Evolutionary conservation across 2,113 vertebrate species (phyloP), one percentile per base, ranked within the genome.

Genomic region (Ranitomeya variabilis): DNA sequence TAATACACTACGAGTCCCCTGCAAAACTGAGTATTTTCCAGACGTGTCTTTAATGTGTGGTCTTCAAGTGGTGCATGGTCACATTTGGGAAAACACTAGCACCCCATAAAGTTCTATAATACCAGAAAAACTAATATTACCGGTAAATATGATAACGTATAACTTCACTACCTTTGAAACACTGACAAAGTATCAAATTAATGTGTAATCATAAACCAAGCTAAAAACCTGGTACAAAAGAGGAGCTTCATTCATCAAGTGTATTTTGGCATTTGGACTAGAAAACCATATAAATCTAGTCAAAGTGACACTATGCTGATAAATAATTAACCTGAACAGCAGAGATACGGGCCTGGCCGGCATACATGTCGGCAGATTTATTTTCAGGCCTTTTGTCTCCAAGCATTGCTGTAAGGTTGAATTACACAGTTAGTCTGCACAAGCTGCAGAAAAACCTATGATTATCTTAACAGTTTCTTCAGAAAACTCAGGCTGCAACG

Each of bases 301-400:
- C 6, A 9, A 15, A 76, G n/a, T 76, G 73, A 76, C 37, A 52
- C 37, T 18, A 45, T 6, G 9, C 21, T 51, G 21, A 21, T 76
- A 76, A 73, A 69, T 69, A 23, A 69, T 13, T 71, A 71, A 76
- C 73, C 9, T 2, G 10, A 52, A 21, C 45, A 52, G 37, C 37
- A 76, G 4, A 52, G 71, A 45, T 7, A 45, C 10, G 73, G 37
- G 4, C n/a, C 73, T 76, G 73, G 73, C 7, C 21, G 73, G 37
- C 45, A 76, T 51, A 52, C 9, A 76, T 76, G 73, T 76, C 45
- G 37, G 73, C 37, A 76, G 37, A 76, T 76, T 76, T 76, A 76
- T 52, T 51, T 76, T 52, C 73, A 51, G 45, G 11, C 45, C 73
- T 76, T 76, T 76, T 76, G 45, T 52, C 37, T 76, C 73, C 19